phyloP scores from a whole-genome alignment of 2,113 vertebrate genomes.

The Taxidea taxus region DNA sequence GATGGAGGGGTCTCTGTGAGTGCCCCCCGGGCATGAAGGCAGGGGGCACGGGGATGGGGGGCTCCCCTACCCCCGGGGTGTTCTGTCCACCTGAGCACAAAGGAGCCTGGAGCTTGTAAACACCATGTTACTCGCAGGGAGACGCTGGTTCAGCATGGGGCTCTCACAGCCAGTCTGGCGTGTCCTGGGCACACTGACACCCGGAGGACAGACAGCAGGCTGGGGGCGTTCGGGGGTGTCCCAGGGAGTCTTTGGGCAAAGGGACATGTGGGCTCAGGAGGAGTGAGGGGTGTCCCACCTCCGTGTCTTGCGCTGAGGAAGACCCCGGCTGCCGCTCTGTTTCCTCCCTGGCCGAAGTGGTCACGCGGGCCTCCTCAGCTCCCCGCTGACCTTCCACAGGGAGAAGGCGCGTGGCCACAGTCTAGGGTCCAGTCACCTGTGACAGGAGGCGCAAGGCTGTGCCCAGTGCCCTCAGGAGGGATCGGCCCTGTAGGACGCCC shows the following conservation, averaged over 20 bases:
- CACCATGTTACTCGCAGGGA: not conserved
- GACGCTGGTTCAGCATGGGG: rapidly evolving
- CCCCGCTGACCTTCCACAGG: rapidly evolving
- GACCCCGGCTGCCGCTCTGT: not conserved
- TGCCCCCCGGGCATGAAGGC: not conserved
- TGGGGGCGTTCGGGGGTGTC: too few species aligned
- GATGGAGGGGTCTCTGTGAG: too few species aligned
- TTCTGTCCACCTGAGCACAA: not conserved
- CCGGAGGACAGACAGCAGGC: not conserved
- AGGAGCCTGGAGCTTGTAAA: not conserved
- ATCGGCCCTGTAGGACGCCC: not conserved
- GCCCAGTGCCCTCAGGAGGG: not conserved
- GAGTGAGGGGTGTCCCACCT: not conserved
- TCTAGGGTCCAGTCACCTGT: not conserved
- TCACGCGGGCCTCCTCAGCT: not conserved
- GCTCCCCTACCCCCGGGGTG: too few species aligned
- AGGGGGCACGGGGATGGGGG: too few species aligned
- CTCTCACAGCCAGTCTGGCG: not conserved
- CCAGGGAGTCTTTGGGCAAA: not conserved
- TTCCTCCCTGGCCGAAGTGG: not conserved
- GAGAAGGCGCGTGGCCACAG: rapidly evolving
- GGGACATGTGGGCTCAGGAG: not conserved
- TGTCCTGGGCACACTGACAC: not conserved
- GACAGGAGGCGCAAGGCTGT: not conserved
- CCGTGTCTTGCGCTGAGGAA: not conserved